phyloP scores from a whole-genome alignment of 2,888 invertebrate species.

The Sphaeridia pumilis region DNA sequence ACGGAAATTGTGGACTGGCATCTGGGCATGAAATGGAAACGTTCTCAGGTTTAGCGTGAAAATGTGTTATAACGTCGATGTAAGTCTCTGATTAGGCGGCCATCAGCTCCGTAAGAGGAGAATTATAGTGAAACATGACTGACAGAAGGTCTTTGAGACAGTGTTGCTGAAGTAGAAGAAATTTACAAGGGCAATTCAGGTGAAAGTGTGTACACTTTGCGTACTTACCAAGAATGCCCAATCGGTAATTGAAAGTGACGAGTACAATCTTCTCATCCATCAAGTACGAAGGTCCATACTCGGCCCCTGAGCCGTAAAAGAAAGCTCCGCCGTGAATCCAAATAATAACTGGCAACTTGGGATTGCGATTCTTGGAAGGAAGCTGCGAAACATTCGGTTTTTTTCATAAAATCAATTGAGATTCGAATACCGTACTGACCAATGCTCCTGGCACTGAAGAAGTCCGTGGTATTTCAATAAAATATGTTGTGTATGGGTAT shows the following conservation, averaged over 20 bases:
- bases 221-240: constrained; percentile 13
- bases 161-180: neutral
- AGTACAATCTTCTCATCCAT: constrained; percentile 23
- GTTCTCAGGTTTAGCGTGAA: no score
- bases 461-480: no score
- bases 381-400: no score
- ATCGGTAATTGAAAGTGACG: constrained; percentile 24
- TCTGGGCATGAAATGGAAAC: no score
- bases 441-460: no score
- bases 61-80: no score
- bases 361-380: constrained; percentile 10
- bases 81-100: no score
- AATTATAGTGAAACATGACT: neutral
- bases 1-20: neutral
- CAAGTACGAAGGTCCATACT: constrained; percentile 22
- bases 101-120: no score
- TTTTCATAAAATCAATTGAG: no score
- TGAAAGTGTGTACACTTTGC: neutral
- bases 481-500: no score
- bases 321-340: constrained; percentile 29
- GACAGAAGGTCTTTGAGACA: no score
- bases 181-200: neutral
- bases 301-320: constrained; percentile 18
- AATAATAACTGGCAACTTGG: constrained; percentile 18
- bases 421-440: no score